Conservation (phyloP, 2,888 invertebrate species). For the Neoitamus cyanurus region DNA sequence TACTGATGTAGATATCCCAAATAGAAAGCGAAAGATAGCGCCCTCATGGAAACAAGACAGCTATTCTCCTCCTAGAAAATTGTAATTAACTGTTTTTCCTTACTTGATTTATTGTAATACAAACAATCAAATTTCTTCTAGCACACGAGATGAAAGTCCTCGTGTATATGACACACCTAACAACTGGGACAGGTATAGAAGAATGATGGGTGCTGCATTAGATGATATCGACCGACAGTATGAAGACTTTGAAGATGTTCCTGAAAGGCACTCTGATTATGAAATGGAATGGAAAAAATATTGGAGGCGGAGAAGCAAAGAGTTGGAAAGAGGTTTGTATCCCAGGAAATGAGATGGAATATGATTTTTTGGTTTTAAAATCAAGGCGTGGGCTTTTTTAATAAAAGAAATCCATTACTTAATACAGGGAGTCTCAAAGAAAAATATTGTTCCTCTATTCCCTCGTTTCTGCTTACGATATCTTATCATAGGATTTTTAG, state of each 20-base stretch:
- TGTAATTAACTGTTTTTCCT: not conserved
- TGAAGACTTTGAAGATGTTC: conserved; percentile 39
- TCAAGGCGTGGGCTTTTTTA: conserved; percentile 29
- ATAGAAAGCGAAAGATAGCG: not conserved
- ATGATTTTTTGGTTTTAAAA: not conserved
- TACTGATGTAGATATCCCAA: not conserved
- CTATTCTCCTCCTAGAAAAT: not conserved
- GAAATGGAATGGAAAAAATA: conserved; percentile 50
- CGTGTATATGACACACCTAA: conserved; percentile 33
- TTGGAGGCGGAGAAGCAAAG: conserved; percentile 46
- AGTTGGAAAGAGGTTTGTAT: conserved; percentile 49
- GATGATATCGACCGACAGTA: conserved; percentile 47
- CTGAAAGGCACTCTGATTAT: conserved; percentile 51
- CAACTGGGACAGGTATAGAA: conserved; percentile 49
- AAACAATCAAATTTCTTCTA: not conserved
- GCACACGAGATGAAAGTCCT: not conserved
- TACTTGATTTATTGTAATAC: not conserved
- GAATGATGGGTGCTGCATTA: conserved; percentile 48
- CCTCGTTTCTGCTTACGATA: too few species aligned
- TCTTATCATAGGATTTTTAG: too few species aligned
- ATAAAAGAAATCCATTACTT: not conserved
- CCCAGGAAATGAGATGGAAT: not conserved
- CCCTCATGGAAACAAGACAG: not conserved
- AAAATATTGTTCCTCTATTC: too few species aligned
- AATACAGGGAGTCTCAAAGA: not conserved